Conservation (phyloP, 2,113 vertebrate genomes). For the Cyphomyrus discorhynchus region DNA sequence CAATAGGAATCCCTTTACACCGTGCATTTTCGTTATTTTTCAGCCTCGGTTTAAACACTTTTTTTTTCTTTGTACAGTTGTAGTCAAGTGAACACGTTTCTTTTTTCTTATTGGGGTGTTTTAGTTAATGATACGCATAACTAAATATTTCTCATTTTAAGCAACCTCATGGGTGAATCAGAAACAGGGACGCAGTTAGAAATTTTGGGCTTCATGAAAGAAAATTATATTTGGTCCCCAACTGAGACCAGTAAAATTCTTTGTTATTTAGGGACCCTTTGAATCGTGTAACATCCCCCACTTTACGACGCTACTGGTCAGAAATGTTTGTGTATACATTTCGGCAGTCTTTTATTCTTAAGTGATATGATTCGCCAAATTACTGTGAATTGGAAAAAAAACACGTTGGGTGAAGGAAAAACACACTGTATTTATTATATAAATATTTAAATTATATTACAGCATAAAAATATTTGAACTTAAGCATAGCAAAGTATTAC, state of each 20-base stretch:
- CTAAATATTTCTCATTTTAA: background rate
- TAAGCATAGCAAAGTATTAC: constrained; percentile 52
- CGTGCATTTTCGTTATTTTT: background rate
- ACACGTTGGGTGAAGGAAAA: constrained; percentile 21
- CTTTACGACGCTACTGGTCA: background rate
- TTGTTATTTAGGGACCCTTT: background rate
- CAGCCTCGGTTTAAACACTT: background rate
- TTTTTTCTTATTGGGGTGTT: background rate
- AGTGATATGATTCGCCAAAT: background rate
- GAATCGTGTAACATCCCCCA: background rate
- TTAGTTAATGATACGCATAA: background rate
- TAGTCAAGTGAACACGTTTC: background rate
- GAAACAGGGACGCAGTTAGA: background rate
- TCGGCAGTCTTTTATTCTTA: background rate
- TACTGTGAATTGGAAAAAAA: background rate
- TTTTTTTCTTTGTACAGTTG: background rate
- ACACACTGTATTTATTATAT: constrained; percentile 50
- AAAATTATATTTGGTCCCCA: background rate
- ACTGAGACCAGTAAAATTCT: background rate
- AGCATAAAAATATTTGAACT: constrained; percentile 67
- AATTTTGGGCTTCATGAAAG: background rate
- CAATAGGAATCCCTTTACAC: background rate
- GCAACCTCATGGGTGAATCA: background rate
- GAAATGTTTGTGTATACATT: background rate
- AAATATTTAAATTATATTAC: constrained; percentile 70